Evolutionary conservation across 2,888 invertebrate genomes (phyloP), one percentile per base, ranked within the genome.

Genomic region (Phortica okadai): DNA sequence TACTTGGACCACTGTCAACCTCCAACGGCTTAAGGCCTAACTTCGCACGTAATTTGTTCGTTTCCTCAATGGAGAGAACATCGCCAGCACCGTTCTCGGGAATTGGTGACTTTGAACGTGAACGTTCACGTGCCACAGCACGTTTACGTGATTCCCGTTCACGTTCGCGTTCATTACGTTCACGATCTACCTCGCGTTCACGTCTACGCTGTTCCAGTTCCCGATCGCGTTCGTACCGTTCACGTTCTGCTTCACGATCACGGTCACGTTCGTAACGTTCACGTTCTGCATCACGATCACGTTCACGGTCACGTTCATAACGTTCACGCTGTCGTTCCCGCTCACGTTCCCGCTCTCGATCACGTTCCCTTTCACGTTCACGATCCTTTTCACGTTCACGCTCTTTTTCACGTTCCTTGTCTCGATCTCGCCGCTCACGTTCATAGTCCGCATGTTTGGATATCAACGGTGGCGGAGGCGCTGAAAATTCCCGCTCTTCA

Each of bases 1-100:
- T 87, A 11, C 77, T 83, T 0, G 91, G 84, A 0, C 89, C 90
- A 3, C 88, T 80, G 14, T 93, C 92, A 0, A 95, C 92, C 85
- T 98, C 96, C 4, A 99, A 92, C 0, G 99, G 99, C 89, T 98
- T 98, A 54, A 99, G 92, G 0, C 99, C 99, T 41, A 99, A 93
- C 90, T 98, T 98, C 1, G 97, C 97, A 86, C 99, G 93, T 11
- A 99, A 92, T 82, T 95, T 96, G 92, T 98, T 98, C 6, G 97
- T 97, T 85, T 96, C 97, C 74, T 95, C 95, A 70, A 97, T 93
- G 0, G 97, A 97, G 21, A 97, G 92, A 84, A 93, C 94, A 86
- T 91, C 93, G 0, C 92, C 92, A 14, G 91, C 91, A 0, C 92
- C 92, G 77, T 88, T 91, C 70, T 91, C 91, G 0, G 91, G 90